Evolutionary conservation across 2,113 vertebrate species (phyloP).

Genomic region (Pachypanchax playfairii): DNA sequence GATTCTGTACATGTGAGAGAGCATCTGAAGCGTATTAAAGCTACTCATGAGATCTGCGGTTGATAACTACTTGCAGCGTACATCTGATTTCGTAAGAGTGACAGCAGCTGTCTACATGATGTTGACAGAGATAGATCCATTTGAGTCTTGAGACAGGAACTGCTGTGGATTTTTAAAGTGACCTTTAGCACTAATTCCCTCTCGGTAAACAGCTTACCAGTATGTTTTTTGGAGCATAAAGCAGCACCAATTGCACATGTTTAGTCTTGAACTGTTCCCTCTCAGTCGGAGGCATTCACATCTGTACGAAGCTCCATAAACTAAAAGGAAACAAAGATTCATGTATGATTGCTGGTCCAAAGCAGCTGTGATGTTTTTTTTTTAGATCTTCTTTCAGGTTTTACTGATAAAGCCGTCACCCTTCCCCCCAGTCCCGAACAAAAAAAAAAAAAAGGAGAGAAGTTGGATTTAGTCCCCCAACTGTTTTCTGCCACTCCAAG

Average conservation of each 20-base stretch:
- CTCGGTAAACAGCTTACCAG: conserved; percentile 58
- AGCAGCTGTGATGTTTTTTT: no score
- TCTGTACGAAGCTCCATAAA: conserved; percentile 10
- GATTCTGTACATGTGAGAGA: conserved; percentile 13
- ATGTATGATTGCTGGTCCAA: background rate
- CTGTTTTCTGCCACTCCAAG: conserved; percentile 69
- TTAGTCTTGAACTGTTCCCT: conserved; percentile 53
- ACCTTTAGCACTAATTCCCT: conserved; percentile 63
- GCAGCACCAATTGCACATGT: conserved; percentile 48
- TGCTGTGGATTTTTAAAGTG: conserved; percentile 45
- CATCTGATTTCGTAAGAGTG: conserved; percentile 21
- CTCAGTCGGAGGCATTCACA: conserved; percentile 42
- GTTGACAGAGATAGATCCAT: background rate
- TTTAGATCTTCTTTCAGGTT: conserved; percentile 18
- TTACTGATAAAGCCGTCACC: conserved; percentile 30
- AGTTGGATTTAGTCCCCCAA: conserved; percentile 70
- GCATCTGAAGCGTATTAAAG: conserved; percentile 45
- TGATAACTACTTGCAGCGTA: conserved; percentile 9
- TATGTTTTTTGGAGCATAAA: conserved; percentile 14
- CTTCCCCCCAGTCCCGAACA: conserved; percentile 53
- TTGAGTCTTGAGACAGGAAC: conserved; percentile 23
- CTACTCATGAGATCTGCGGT: conserved; percentile 12
- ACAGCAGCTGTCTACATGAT: conserved; percentile 42
- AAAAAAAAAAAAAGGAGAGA: conserved; percentile 49
- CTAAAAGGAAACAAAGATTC: background rate